phyloP scores from a whole-genome alignment of 2,113 vertebrate genomes.

The Grallaria varia region DNA sequence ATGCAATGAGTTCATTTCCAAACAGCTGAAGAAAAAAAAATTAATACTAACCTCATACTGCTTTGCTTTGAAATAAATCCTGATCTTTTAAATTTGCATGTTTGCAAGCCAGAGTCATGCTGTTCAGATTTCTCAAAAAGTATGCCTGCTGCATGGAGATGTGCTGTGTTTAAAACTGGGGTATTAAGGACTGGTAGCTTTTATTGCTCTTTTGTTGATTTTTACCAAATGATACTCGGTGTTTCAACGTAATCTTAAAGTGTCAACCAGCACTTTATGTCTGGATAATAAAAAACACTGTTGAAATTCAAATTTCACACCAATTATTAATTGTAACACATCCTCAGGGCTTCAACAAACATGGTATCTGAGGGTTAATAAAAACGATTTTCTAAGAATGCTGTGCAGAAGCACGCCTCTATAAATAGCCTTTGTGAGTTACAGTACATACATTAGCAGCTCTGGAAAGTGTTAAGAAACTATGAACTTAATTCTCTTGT shows the following conservation, averaged over 20 bases:
- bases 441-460: conserved; percentile 46
- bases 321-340: conserved; percentile 48
- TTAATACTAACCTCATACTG: background rate
- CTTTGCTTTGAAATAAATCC: background rate
- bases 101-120: background rate
- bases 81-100: background rate
- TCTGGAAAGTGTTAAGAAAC: conserved; percentile 30
- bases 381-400: conserved; percentile 13
- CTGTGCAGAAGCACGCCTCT: conserved; percentile 10
- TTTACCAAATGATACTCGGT: background rate
- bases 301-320: conserved; percentile 52
- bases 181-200: background rate
- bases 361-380: conserved; percentile 42
- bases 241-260: background rate
- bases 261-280: background rate
- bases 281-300: conserved; percentile 26
- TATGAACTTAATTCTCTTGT: conserved; percentile 1
- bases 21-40: background rate
- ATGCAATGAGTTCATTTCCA: background rate
- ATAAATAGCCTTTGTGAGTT: conserved; percentile 39
- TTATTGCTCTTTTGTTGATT: conserved; percentile 51
- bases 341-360: conserved; percentile 21
- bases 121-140: background rate
- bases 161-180: background rate
- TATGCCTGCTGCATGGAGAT: background rate